Evolutionary conservation across 1,140 invertebrate species (phyloP), one percentile per base, ranked within the genome.

Genomic region (Theocolax elegans): DNA sequence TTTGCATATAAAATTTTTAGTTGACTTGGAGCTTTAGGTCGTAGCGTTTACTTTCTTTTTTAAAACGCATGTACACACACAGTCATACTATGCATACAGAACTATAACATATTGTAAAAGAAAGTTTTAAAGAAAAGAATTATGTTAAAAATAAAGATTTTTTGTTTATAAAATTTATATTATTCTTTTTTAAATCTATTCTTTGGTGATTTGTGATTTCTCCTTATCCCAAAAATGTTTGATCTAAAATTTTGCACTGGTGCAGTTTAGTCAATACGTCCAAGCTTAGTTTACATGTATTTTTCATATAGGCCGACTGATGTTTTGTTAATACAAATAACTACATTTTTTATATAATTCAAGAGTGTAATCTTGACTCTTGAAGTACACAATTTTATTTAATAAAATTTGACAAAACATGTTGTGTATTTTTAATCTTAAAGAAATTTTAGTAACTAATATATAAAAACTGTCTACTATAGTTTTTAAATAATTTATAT

Each of bases 1-100:
- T 46, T 59, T n/a, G 38, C 19, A 27, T 67, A 67, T 59, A 67
- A 67, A 67, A 59, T 59, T 59, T 42, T 67, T 40, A 59, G 40
- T 56, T 38, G 15, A 59, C n/a, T 59, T 15, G 31, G 38, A 56
- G 1, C 1, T 60, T 29, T 60, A 68, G 21, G 25, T 42, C 17
- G 31, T 10, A 60, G 12, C 10, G 7, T 60, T 42, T 68, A 68
- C 67, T 68, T 68, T 68, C 46, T 68, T 68, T 15, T 35, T 51
- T 19, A 38, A 68, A 51, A 46, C 21, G 31, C 40, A 21, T n/a
- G 17, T 40, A 25, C n/a, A 27, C 67, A 15, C 17, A 46, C 23
- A 49, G 12, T 51, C 56, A 2, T 40, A 38, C 15, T n/a, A 40
- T 29, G 1, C 4, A 53, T 1, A n/a, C n/a, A 29, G 21, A 21